Conservation (phyloP, 2,888 invertebrate species). For the Argyresthia albistria region DNA sequence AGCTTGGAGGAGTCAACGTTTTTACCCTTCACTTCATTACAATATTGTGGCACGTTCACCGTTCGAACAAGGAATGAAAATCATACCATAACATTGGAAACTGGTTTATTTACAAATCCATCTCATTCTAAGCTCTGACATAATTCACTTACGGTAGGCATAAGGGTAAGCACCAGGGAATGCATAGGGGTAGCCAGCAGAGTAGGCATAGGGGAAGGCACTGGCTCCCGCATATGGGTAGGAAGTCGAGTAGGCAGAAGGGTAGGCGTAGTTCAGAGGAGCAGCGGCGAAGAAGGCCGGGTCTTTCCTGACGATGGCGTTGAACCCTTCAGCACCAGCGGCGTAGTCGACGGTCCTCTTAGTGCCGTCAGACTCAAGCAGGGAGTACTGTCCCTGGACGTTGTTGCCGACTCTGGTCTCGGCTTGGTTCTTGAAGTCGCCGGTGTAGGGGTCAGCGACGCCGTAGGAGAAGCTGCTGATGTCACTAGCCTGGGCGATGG, state of each 20-base stretch:
- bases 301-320: slow-evolving; percentile 68
- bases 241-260: slow-evolving; percentile 16
- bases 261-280: slow-evolving; percentile 22
- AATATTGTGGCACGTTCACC: too few relatives aligned
- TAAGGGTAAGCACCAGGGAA: slow-evolving; percentile 14
- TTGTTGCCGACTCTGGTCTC: slow-evolving; percentile 62
- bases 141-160: neutral
- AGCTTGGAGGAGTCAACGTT: too few relatives aligned
- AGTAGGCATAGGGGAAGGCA: slow-evolving; percentile 10
- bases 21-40: too few relatives aligned
- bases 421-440: slow-evolving; percentile 68
- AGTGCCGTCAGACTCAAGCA: slow-evolving; percentile 67
- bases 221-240: slow-evolving; percentile 15
- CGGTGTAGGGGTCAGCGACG: slow-evolving; percentile 68
- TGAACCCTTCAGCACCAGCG: slow-evolving; percentile 68
- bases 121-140: neutral
- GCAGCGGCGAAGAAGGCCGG: slow-evolving; percentile 40
- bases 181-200: slow-evolving; percentile 13
- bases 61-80: neutral
- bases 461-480: slow-evolving; percentile 64
- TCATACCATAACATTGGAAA: too few relatives aligned
- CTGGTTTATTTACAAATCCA: neutral
- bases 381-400: slow-evolving; percentile 68
- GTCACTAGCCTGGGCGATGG: slow-evolving; percentile 12
- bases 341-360: slow-evolving; percentile 69